A percentile compares a stretch with the other conserved stretches of the same genome.
phyloP scores from a whole-genome alignment of 2,797 vertebrate species.

The Pipistrellus pygmaeus region DNA sequence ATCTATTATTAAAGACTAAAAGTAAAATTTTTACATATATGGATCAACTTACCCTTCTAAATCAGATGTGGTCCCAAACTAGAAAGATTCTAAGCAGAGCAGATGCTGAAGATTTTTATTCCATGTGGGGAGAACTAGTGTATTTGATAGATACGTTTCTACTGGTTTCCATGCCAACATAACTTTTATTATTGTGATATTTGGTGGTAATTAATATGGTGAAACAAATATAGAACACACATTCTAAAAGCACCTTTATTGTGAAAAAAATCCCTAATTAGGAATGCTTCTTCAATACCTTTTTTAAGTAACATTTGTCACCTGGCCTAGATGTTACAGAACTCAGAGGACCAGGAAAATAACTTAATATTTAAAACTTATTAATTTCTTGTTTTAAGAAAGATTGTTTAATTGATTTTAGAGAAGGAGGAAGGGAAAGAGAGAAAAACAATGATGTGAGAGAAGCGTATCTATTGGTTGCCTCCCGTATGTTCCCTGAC shows the following conservation, averaged over 20 bases:
- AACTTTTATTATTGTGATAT: conserved; percentile 60
- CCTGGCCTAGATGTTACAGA: neutral
- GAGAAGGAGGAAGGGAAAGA: neutral
- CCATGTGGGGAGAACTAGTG: neutral
- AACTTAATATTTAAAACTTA: conserved; percentile 61
- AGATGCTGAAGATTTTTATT: conserved; percentile 38
- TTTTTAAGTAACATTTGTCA: conserved; percentile 31
- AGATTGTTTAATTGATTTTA: neutral
- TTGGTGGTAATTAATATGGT: conserved; percentile 52
- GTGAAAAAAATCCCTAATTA: neutral
- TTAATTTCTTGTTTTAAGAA: conserved; percentile 62
- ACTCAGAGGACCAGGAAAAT: conserved; percentile 54
- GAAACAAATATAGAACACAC: conserved; percentile 1
- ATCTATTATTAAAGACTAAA: neutral
- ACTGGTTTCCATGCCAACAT: conserved; percentile 23
- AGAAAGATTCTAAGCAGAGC: conserved; percentile 2
- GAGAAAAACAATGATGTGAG: neutral
- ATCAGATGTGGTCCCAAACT: neutral
- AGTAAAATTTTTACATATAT: conserved; percentile 28
- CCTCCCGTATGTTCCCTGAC: neutral
- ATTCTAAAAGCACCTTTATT: conserved; percentile 9
- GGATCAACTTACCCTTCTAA: neutral
- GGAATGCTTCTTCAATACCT: neutral
- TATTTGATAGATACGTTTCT: conserved; percentile 7
- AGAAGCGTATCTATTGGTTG: neutral